These are phyloP conservation scores for Lysiphlebus fabarum DNA, from an alignment of 1,140 invertebrate species.

Conservation along the genomic window DNA sequence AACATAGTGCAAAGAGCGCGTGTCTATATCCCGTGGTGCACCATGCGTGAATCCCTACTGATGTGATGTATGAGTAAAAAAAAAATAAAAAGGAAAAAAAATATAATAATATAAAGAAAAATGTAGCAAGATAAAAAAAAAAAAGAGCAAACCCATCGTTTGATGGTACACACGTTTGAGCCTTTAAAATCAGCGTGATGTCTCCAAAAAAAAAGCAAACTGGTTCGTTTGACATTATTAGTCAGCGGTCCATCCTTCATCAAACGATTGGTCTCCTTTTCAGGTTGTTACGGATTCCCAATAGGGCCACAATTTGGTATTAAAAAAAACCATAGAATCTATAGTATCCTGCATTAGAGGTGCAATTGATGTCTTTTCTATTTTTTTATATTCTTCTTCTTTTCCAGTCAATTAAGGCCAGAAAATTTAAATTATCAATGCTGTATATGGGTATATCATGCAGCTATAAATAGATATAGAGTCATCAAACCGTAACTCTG, in stretches of 20 bases:
- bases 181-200: constrained; percentile 18
- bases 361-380: not conserved
- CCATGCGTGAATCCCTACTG: constrained; percentile 17
- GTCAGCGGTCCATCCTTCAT: constrained; percentile 23
- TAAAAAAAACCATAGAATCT: not conserved
- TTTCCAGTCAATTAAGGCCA: too few relatives aligned
- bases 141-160: not conserved
- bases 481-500: too few relatives aligned
- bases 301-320: not conserved
- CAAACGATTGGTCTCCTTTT: constrained; percentile 11
- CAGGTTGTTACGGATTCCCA: constrained; percentile 20
- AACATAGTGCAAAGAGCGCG: constrained; percentile 20
- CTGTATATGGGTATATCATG: too few relatives aligned
- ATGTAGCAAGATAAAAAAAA: not conserved
- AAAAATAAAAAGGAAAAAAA: not conserved
- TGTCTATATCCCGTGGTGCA: constrained; percentile 19
- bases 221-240: constrained; percentile 22
- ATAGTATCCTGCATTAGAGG: not conserved
- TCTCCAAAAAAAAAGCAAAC: constrained; percentile 14
- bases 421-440: too few relatives aligned
- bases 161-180: not conserved
- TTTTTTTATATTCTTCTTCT: too few relatives aligned
- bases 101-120: not conserved
- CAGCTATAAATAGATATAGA: too few relatives aligned
- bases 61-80: constrained; percentile 21